Evolutionary conservation across 2,113 vertebrate species (phyloP).

Genomic region (Eonycteris spelaea): DNA sequence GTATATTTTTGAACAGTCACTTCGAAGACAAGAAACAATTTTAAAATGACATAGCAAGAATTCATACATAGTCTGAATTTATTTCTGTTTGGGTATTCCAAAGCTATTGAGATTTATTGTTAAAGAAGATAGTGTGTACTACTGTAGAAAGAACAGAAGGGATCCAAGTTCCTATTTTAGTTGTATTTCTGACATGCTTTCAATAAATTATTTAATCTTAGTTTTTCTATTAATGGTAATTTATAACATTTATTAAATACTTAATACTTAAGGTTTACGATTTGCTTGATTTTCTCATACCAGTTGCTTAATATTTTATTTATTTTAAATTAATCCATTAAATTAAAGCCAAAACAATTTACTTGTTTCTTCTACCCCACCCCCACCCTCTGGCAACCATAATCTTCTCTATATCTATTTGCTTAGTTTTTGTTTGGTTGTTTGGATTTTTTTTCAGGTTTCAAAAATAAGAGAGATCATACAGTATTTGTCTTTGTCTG

Average conservation of each 20-base stretch:
- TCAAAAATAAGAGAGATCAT: too few relatives aligned
- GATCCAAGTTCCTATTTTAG: background rate
- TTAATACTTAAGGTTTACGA: background rate
- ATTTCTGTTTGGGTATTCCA: background rate
- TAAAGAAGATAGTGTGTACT: background rate
- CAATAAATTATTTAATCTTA: background rate
- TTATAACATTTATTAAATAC: background rate
- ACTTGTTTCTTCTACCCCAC: background rate
- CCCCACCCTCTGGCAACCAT: background rate
- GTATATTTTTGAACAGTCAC: conserved; percentile 35
- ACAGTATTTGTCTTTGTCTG: background rate
- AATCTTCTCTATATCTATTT: background rate
- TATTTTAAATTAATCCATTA: background rate
- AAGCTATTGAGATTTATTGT: background rate
- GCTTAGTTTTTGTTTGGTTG: background rate
- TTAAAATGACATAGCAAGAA: background rate
- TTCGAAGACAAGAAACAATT: background rate
- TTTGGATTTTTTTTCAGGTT: background rate
- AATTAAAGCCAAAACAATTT: background rate
- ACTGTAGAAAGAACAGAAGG: background rate
- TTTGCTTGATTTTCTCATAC: background rate
- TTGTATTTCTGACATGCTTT: background rate
- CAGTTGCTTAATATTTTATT: background rate
- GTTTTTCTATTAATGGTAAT: background rate
- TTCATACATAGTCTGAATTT: background rate